A percentile compares a stretch with the other conserved stretches of the same genome.
These are phyloP conservation scores for Poecilia latipinna DNA, from an alignment of 2,113 vertebrate genomes.

Conservation along the genomic window DNA sequence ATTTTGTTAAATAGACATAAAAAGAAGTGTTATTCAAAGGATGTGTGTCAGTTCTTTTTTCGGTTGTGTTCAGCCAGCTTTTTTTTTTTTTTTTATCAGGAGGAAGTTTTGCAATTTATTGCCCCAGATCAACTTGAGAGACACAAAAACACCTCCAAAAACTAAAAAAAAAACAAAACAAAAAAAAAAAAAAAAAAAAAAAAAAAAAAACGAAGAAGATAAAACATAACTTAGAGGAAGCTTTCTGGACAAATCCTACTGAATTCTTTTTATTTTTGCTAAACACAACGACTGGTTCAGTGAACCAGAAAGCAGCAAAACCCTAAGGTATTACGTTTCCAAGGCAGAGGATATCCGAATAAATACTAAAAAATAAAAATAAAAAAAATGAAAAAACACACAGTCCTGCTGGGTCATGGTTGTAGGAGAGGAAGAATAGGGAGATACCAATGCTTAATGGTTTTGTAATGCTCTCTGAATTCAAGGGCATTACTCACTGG, in stretches of 20 bases:
- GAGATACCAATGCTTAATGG: constrained; percentile 25
- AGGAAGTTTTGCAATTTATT: background rate
- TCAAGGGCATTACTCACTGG: constrained; percentile 76
- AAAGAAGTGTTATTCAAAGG: constrained; percentile 86
- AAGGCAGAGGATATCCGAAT: constrained; percentile 13
- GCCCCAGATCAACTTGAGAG: background rate
- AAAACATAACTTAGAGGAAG: background rate
- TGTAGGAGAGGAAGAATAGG: constrained; percentile 11
- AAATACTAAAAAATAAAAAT: background rate
- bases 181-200: background rate
- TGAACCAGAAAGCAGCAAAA: constrained; percentile 13
- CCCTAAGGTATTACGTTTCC: background rate
- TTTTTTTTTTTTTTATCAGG: background rate
- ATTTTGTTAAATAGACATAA: constrained; percentile 97
- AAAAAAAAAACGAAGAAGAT: background rate
- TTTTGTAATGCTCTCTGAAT: constrained; percentile 49
- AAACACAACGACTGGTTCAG: background rate
- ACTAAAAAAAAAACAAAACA: background rate
- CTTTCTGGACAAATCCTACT: constrained; percentile 1
- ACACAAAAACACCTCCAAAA: background rate
- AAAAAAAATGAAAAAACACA: background rate
- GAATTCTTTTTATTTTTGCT: background rate
- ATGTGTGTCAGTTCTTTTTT: constrained; percentile 64
- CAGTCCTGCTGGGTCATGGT: constrained; percentile 1
- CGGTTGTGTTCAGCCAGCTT: constrained; percentile 7